Conservation (phyloP, 2,797 vertebrate species). For the Neopelma chrysocephalum region DNA sequence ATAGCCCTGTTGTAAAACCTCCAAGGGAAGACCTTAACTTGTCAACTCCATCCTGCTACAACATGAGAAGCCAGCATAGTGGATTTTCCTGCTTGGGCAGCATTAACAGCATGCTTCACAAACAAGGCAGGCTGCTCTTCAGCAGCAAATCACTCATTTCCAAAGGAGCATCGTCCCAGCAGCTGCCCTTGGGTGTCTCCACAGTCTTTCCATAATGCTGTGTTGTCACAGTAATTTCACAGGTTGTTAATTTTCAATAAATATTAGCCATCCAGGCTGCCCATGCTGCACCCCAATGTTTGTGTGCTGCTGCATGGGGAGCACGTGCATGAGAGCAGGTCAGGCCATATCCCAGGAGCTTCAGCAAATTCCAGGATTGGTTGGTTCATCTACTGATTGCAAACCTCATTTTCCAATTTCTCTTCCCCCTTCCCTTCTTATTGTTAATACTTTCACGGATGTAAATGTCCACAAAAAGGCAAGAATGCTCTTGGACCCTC, state of each 20-base stretch:
- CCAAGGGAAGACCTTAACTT: constrained; percentile 77
- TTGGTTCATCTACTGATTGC: constrained; percentile 4
- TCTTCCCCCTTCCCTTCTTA: background rate
- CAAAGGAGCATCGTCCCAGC: background rate
- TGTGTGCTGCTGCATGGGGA: background rate
- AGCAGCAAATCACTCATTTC: constrained; percentile 21
- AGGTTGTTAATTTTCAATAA: constrained; percentile 52
- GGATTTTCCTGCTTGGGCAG: background rate
- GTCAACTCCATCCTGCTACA: constrained; percentile 60
- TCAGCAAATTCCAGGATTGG: background rate
- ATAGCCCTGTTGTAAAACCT: constrained; percentile 54
- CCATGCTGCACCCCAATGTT: background rate
- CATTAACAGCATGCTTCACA: background rate
- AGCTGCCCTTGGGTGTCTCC: background rate
- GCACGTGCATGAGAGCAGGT: accelerated
- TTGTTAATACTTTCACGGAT: background rate
- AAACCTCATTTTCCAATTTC: background rate
- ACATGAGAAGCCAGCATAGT: background rate
- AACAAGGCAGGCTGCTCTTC: background rate
- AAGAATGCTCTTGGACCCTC: constrained; percentile 7
- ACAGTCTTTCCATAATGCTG: background rate
- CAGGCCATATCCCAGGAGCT: background rate
- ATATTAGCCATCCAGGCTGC: background rate
- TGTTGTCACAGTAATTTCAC: constrained; percentile 45
- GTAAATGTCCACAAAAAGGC: background rate